Percentiles rank a stretch among this genome's conserved stretches.
phyloP scores from a whole-genome alignment of 2,113 vertebrate species.

The Empidonax alnorum region DNA sequence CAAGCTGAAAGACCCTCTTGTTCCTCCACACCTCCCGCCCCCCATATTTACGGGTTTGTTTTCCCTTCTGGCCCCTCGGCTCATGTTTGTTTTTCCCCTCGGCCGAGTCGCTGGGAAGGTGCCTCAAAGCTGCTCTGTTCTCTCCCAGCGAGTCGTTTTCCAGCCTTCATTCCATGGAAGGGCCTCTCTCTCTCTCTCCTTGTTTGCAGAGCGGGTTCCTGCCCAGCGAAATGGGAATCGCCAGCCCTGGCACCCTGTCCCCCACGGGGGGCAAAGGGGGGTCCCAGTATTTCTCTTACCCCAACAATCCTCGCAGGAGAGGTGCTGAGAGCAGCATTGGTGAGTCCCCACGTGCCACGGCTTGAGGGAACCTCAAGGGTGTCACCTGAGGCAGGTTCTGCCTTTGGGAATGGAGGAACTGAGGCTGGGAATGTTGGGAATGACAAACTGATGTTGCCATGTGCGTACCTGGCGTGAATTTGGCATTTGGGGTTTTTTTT shows the following conservation, averaged over 20 bases:
- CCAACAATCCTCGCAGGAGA: slow-evolving; percentile 90
- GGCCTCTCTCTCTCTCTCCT: not conserved
- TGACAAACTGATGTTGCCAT: fast-evolving
- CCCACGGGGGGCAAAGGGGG: slow-evolving; percentile 88
- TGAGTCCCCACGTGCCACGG: slow-evolving; percentile 43
- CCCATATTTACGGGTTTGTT: not conserved
- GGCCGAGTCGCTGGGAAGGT: not conserved
- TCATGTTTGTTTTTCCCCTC: not conserved
- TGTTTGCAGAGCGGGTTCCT: slow-evolving; percentile 86
- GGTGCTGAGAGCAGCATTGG: slow-evolving; percentile 88
- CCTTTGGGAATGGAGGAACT: not conserved
- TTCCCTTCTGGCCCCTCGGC: not conserved
- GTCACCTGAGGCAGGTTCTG: not conserved
- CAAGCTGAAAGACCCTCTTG: not conserved
- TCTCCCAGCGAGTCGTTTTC: not conserved
- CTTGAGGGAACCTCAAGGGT: fast-evolving
- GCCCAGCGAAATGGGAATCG: slow-evolving; percentile 88
- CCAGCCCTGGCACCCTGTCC: slow-evolving; percentile 89
- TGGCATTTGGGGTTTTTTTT: not conserved
- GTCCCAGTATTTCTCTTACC: slow-evolving; percentile 92
- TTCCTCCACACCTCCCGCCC: not conserved
- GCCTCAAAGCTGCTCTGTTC: slow-evolving; percentile 12
- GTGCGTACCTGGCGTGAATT: not conserved
- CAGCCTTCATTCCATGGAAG: not conserved
- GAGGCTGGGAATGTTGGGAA: fast-evolving